Evolutionary conservation across 1,140 invertebrate species (phyloP).

Genomic region (Brachionus sp.): DNA sequence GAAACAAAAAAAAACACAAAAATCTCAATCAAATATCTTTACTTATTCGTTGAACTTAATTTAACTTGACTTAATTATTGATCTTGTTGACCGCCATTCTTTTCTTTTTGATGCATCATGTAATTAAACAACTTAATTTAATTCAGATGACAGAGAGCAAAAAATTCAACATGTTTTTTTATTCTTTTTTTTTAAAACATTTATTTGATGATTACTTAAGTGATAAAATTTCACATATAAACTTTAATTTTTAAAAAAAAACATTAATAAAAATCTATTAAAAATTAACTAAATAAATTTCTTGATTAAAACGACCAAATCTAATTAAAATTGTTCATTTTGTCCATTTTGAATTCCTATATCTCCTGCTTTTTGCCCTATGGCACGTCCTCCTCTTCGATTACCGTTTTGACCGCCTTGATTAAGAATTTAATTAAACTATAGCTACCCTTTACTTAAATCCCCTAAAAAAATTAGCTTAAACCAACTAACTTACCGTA

Average conservation of each 20-base stretch:
- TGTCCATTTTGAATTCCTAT: not conserved
- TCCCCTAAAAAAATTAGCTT: not conserved
- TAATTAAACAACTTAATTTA: not conserved
- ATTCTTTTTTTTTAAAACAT: not conserved
- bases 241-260: not conserved
- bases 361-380: not conserved
- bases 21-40: not conserved
- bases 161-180: not conserved
- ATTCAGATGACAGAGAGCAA: not conserved
- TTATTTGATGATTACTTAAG: not conserved
- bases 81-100: not conserved
- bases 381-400: not conserved
- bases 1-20: not conserved
- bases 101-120: not conserved
- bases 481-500: not conserved
- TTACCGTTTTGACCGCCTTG: not conserved
- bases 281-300: not conserved
- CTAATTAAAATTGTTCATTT: not conserved
- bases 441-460: not conserved
- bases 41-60: not conserved
- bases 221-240: not conserved
- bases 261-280: not conserved
- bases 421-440: not conserved
- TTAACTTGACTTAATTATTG: conserved; percentile 4
- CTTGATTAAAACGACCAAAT: not conserved